phyloP scores from a whole-genome alignment of 1,140 invertebrate genomes.

The Camponotus pennsylvanicus region DNA sequence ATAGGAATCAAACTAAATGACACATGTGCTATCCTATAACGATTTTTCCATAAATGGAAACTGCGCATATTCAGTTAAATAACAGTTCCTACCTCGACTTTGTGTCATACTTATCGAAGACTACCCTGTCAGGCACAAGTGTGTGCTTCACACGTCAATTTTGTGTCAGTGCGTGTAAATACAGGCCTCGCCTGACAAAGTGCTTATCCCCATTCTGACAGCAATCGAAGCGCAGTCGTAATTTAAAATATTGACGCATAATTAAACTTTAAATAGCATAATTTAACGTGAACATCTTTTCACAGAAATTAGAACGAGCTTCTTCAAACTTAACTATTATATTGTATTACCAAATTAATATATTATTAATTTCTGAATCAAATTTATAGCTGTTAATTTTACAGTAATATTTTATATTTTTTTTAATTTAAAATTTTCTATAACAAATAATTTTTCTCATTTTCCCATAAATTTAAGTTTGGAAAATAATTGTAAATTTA shows the following conservation, averaged over 20 bases:
- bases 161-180: constrained; percentile 74
- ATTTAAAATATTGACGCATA: constrained; percentile 30
- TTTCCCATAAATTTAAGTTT: background rate
- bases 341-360: no score
- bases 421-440: no score
- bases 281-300: background rate
- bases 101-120: constrained; percentile 42
- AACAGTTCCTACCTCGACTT: constrained; percentile 44
- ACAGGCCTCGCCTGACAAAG: constrained; percentile 72
- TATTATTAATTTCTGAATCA: no score
- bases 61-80: constrained; percentile 25
- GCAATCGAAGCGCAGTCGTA: constrained; percentile 27
- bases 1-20: constrained; percentile 2
- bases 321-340: no score
- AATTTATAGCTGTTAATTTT: no score
- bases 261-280: background rate
- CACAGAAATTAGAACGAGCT: background rate
- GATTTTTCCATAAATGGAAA: constrained; percentile 44
- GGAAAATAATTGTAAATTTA: background rate
- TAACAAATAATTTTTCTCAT: background rate
- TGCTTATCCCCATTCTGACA: constrained; percentile 46
- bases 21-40: background rate
- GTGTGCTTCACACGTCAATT: constrained; percentile 84
- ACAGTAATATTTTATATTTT: no score
- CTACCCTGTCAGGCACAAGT: constrained; percentile 76